Evolutionary conservation across 1,140 invertebrate species (phyloP).

Genomic region (Druon quercuslanigerum): DNA sequence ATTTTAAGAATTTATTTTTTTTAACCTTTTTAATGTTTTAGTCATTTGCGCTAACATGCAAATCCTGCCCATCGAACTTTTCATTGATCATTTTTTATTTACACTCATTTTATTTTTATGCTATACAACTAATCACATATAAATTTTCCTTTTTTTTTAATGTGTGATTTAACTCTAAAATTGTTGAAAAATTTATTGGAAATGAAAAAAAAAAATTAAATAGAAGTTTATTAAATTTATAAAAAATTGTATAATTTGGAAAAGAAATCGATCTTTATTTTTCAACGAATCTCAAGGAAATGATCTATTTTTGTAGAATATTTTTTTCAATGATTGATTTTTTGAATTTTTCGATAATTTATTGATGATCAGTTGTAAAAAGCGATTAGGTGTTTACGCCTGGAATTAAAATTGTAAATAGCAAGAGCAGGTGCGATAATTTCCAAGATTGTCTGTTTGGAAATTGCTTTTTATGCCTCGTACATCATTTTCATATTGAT

Average conservation of each 20-base stretch:
- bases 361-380: background rate
- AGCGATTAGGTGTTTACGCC: background rate
- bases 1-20: background rate
- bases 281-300: background rate
- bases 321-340: background rate
- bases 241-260: background rate
- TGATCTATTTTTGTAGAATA: background rate
- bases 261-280: background rate
- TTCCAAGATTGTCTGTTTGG: slow-evolving; percentile 21
- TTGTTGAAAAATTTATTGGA: no score
- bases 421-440: background rate
- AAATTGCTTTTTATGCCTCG: slow-evolving; percentile 21
- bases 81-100: background rate
- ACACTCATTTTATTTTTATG: background rate
- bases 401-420: slow-evolving; percentile 25
- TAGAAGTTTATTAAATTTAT: background rate
- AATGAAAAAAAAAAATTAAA: no score
- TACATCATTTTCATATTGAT: slow-evolving; percentile 29
- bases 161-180: no score
- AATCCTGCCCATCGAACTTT: background rate
- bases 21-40: background rate
- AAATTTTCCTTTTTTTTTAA: no score
- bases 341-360: background rate
- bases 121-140: no score
- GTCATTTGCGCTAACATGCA: background rate